These are phyloP conservation scores for Zenarchopterus dispar DNA, from an alignment of 2,797 vertebrate species.

Conservation along the genomic window DNA sequence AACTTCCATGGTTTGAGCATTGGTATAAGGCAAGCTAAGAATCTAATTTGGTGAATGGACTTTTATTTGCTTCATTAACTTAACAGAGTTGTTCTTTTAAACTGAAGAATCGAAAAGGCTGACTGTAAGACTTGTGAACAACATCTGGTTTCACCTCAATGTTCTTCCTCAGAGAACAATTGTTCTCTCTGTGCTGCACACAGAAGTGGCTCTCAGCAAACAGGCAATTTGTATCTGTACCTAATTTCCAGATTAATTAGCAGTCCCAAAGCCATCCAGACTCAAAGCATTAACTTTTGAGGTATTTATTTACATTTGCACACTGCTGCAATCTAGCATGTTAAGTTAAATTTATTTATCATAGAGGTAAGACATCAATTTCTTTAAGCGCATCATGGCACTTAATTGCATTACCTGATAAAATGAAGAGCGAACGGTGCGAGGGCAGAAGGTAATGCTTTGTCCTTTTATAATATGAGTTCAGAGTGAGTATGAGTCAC, in stretches of 20 bases:
- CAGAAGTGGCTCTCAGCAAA: slow-evolving; percentile 21
- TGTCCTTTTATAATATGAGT: slow-evolving; percentile 61
- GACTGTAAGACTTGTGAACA: background rate
- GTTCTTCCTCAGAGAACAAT: slow-evolving; percentile 18
- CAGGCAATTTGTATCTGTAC: slow-evolving; percentile 46
- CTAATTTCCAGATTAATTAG: slow-evolving; percentile 50
- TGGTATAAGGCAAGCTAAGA: no score
- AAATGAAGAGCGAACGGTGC: slow-evolving; percentile 65
- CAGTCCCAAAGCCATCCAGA: slow-evolving; percentile 26
- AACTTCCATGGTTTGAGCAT: no score
- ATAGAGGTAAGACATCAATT: slow-evolving; percentile 56
- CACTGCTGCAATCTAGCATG: slow-evolving; percentile 5
- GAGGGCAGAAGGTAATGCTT: slow-evolving; percentile 35
- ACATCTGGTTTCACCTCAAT: background rate
- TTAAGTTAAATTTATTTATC: slow-evolving; percentile 55
- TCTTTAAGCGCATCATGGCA: slow-evolving; percentile 47
- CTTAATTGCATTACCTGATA: slow-evolving; percentile 75
- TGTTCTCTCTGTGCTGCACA: slow-evolving; percentile 10
- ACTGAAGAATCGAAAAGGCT: background rate
- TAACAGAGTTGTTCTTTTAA: background rate
- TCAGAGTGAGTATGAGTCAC: slow-evolving; percentile 43
- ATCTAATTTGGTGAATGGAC: background rate
- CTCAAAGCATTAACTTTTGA: slow-evolving; percentile 41
- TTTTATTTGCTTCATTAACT: background rate
- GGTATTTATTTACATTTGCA: slow-evolving; percentile 58